Evolutionary conservation across 2,888 invertebrate species (phyloP).

Genomic region (Platycheirus albimanus): DNA sequence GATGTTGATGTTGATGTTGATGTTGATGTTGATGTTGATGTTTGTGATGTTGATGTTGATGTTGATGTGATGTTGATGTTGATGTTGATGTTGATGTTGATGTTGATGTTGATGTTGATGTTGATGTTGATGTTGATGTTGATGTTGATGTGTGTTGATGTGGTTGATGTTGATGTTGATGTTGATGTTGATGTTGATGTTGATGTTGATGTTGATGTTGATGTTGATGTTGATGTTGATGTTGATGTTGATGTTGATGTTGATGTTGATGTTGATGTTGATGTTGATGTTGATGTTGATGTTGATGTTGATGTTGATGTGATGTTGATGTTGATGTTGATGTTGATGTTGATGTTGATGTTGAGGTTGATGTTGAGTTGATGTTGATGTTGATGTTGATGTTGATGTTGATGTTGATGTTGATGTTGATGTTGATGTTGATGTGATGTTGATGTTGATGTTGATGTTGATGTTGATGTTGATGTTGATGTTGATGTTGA

Average conservation of each 20-base stretch:
- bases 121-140: not conserved
- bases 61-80: no score
- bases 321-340: no score
- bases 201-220: not conserved
- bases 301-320: no score
- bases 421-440: no score
- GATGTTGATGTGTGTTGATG: not conserved
- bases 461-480: not conserved
- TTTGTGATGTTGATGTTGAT: no score
- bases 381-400: not conserved
- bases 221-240: not conserved
- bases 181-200: not conserved
- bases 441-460: no score
- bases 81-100: not conserved
- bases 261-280: not conserved
- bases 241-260: not conserved
- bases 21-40: not conserved
- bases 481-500: not conserved
- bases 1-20: not conserved
- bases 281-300: not conserved
- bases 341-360: not conserved
- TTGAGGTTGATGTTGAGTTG: no score
- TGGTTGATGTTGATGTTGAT: not conserved
- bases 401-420: not conserved
- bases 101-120: not conserved